Conservation (phyloP, 2,888 invertebrate genomes). For the Ennomos erosarius region DNA sequence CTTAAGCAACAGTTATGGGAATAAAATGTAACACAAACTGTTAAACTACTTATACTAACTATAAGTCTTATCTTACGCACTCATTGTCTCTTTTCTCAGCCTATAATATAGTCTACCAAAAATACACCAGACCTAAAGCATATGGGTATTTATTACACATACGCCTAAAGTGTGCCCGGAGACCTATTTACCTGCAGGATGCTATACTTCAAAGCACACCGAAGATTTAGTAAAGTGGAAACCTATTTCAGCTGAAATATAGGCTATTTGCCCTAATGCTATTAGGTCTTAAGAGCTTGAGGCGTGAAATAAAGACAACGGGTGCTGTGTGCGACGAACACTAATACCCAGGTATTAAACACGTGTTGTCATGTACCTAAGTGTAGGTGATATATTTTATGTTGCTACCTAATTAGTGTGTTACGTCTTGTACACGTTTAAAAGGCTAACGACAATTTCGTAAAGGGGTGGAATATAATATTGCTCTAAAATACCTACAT, state of each 20-base stretch:
- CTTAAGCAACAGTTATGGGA: too few relatives aligned
- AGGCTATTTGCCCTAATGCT: conserved; percentile 33
- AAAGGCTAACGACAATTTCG: too few relatives aligned
- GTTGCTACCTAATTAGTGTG: conserved; percentile 20
- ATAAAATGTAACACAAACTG: too few relatives aligned
- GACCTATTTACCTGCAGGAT: conserved; percentile 25
- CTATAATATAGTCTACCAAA: background rate
- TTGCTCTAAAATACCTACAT: too few relatives aligned
- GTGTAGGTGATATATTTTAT: conserved; percentile 9
- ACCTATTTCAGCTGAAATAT: conserved; percentile 32
- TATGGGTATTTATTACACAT: too few relatives aligned
- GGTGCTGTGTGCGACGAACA: conserved; percentile 12
- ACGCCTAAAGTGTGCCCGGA: conserved; percentile 24
- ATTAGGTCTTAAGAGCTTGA: conserved; percentile 29
- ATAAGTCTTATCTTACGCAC: too few relatives aligned
- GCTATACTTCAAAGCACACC: conserved; percentile 21
- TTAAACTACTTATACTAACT: too few relatives aligned
- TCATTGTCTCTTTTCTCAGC: background rate
- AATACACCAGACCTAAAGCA: conserved; percentile 16
- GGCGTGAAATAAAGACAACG: conserved; percentile 29
- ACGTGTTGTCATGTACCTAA: conserved; percentile 11
- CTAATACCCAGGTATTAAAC: conserved; percentile 10
- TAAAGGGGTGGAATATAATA: too few relatives aligned
- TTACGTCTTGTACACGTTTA: background rate
- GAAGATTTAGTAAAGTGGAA: conserved; percentile 31